Base-by-base conservation (phyloP, 1,140 invertebrate species). In the Eriocheir sinensis region DNA sequence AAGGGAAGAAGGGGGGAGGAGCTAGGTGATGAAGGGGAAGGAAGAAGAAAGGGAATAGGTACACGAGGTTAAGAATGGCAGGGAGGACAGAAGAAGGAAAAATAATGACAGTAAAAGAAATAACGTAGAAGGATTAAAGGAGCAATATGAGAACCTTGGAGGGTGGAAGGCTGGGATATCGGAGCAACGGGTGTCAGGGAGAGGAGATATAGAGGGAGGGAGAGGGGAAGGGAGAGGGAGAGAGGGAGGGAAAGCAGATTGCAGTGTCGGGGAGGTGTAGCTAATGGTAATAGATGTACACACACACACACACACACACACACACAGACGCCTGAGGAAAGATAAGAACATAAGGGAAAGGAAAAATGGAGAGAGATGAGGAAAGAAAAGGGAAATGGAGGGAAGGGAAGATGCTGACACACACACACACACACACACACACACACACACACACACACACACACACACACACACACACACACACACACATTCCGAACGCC, bases 261-360 rank as follows among this genome's bases (percentile, higher is more conserved):
- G n/a, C n/a, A n/a, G n/a, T n/a, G n/a, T n/a, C n/a, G n/a, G n/a
- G n/a, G n/a, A n/a, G n/a, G n/a, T n/a, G n/a, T n/a, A n/a, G n/a
- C n/a, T n/a, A n/a, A n/a, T n/a, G n/a, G n/a, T n/a, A n/a, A n/a
- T n/a, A n/a, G n/a, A n/a, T n/a, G n/a, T n/a, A n/a, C 83, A 85
- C 83, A 85, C 83, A 85, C 83, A 85, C 34, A 85, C 83, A 85
- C 83, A 85, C 83, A 85, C 83, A 85, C 83, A 85, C 83, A 85
- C 83, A 85, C 83, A 85, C 83, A 85, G 3, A 32, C n/a, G 36
- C 83, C 60, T n/a, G 41, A 60, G 0, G 40, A 36, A 34, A 91
- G 21, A 91, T 91, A 91, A 17, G 60, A 21, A 91, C 0, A 12
- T 34, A 72, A 83, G 85, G 4, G 85, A 36, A 38, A 40, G 8